Conservation (phyloP, 2,113 vertebrate genomes). For the Panthera uncia region DNA sequence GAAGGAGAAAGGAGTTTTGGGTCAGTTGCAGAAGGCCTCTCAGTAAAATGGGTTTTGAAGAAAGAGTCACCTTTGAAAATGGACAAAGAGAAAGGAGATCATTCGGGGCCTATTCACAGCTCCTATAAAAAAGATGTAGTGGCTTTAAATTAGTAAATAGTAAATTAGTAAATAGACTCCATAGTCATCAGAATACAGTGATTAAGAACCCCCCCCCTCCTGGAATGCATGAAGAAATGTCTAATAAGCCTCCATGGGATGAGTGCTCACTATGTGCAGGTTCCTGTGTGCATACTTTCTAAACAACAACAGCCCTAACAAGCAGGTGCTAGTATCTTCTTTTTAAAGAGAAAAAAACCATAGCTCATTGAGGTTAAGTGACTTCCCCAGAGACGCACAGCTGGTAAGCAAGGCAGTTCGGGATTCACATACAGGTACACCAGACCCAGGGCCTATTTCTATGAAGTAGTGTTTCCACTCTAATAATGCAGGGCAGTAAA, state of each 20-base stretch:
- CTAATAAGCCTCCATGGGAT: neutral
- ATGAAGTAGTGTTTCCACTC: neutral
- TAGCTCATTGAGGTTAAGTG: neutral
- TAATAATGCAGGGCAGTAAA: neutral
- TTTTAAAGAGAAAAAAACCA: slow-evolving; percentile 13
- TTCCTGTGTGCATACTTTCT: neutral
- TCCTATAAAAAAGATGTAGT: neutral
- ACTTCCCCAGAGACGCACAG: neutral
- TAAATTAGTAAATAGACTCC: neutral
- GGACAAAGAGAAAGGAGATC: neutral
- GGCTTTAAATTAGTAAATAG: neutral
- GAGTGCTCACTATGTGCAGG: neutral
- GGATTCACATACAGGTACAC: neutral
- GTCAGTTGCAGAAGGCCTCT: neutral
- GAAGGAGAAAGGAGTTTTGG: neutral
- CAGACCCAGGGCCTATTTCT: neutral
- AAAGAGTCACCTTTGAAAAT: neutral
- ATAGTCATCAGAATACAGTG: neutral
- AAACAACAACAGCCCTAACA: neutral
- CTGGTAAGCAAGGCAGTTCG: neutral
- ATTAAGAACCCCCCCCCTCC: neutral
- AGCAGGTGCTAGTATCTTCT: neutral
- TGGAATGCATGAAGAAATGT: neutral
- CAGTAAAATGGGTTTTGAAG: neutral
- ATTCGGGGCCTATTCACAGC: neutral